Evolutionary conservation across 2,888 invertebrate species (phyloP), one percentile per base, ranked within the genome.

Genomic region (Zonitis immaculata): DNA sequence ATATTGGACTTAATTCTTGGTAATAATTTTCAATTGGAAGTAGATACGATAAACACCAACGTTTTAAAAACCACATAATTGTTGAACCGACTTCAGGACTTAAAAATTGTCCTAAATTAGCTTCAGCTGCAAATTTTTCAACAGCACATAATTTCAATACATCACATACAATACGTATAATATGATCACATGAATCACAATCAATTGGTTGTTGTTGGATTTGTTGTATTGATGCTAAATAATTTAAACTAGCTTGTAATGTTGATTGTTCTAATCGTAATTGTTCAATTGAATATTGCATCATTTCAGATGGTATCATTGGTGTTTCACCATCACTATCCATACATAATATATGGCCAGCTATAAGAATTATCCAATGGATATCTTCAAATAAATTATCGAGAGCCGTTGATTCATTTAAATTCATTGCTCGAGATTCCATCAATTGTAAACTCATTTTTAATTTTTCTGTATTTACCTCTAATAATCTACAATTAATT

Each of bases 341-440:
- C 76, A 85, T 83, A 47, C 85, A 83, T 44, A 88, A 71, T 2
- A 85, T 78, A 68, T 85, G 82, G 63, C 89, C 90, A 43, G 82
- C 77, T 48, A 95, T 84, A 66, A 95, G 82, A 22, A 94, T 76
- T 25, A 91, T 81, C 95, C 95, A 95, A 73, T 95, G 93, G 18
- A 95, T 76, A 75, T 95, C 94, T 77, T 95, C 95, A 69, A 90
- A 91, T 27, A 94, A 76, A 46, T 78, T 80, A 53, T 84, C 80
- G 25, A 91, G 55, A 18, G 61, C 49, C 11, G 65, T 59, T 3
- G 74, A 67, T 56, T 76, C 74, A 26, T 69, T 65, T 26, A 75
- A 62, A 27, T 71, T 73, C 71, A 75, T 73, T 3, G 76, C 71
- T 20, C 72, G 71, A 1, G 66, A 63, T 61, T 72, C 73, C 72